A percentile compares a stretch with the other conserved stretches of the same genome.
phyloP scores from a whole-genome alignment of 2,888 invertebrate genomes.

The Nemotelus nigrinus region DNA sequence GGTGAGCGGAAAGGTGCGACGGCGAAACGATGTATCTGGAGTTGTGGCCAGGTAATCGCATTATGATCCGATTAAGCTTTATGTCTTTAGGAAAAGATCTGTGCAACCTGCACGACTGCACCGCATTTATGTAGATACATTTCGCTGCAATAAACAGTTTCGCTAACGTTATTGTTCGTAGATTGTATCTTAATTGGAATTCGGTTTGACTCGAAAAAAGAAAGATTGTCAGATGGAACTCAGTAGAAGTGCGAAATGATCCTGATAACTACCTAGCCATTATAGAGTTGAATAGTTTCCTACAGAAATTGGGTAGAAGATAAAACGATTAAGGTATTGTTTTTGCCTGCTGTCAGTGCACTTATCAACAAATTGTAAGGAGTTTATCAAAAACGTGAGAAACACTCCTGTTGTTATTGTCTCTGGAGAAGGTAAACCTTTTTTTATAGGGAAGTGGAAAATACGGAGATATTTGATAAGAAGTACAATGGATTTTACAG shows the following conservation, averaged over 20 bases:
- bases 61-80: slow-evolving; percentile 45
- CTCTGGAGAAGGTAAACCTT: not conserved
- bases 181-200: slow-evolving; percentile 44
- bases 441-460: not conserved
- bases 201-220: slow-evolving; percentile 33
- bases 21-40: slow-evolving; percentile 27
- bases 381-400: slow-evolving; percentile 40
- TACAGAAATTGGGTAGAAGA: slow-evolving; percentile 31
- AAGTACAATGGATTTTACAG: too few species aligned
- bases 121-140: slow-evolving; percentile 39
- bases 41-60: slow-evolving; percentile 40
- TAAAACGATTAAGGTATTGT: slow-evolving; percentile 28
- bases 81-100: slow-evolving; percentile 42
- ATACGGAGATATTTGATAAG: too few species aligned
- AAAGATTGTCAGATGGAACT: slow-evolving; percentile 29
- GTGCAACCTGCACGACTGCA: slow-evolving; percentile 44
- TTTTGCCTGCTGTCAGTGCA: slow-evolving; percentile 28
- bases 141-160: slow-evolving; percentile 32
- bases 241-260: slow-evolving; percentile 42
- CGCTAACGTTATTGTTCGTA: slow-evolving; percentile 35
- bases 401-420: slow-evolving; percentile 36
- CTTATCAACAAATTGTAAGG: slow-evolving; percentile 39
- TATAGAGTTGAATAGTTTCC: slow-evolving; percentile 34
- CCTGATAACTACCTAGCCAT: slow-evolving; percentile 28
- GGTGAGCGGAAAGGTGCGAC: slow-evolving; percentile 40